Evolutionary conservation across 2,888 invertebrate species (phyloP).

Genomic region (Mayetiola destructor): DNA sequence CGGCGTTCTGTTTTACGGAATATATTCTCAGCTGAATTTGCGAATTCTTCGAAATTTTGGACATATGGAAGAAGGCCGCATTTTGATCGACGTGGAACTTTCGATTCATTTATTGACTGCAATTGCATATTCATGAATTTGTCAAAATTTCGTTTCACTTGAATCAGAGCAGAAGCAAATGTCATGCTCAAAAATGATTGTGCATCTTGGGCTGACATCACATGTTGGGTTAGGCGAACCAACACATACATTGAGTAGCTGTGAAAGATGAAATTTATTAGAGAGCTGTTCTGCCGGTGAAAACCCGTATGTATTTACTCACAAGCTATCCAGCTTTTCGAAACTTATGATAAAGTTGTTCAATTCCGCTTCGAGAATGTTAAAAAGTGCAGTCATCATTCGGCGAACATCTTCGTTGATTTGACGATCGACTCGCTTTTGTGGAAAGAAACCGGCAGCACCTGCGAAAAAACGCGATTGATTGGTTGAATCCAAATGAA

Average conservation of each 20-base stretch:
- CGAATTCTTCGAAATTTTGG: conserved; percentile 79
- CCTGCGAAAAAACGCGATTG: neutral
- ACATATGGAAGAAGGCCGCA: conserved; percentile 84
- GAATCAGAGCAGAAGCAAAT: conserved; percentile 71
- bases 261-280: conserved; percentile 20
- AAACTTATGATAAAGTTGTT: conserved; percentile 72
- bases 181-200: conserved; percentile 79
- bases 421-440: conserved; percentile 50
- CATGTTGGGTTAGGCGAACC: conserved; percentile 82
- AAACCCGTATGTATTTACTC: conserved; percentile 33
- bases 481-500: neutral
- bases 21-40: conserved; percentile 71
- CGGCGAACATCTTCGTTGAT: conserved; percentile 65
- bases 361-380: conserved; percentile 72
- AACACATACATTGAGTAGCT: conserved; percentile 90
- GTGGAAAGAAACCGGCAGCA: conserved; percentile 23
- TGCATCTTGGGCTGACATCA: conserved; percentile 74
- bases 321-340: conserved; percentile 83
- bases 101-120: conserved; percentile 60
- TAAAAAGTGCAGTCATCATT: conserved; percentile 83
- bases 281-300: neutral
- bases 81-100: conserved; percentile 52
- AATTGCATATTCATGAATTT: conserved; percentile 75
- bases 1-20: conserved; percentile 75
- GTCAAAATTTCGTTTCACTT: conserved; percentile 83